phyloP scores from a whole-genome alignment of 2,888 invertebrate genomes.

The Drosophila diplacantha region DNA sequence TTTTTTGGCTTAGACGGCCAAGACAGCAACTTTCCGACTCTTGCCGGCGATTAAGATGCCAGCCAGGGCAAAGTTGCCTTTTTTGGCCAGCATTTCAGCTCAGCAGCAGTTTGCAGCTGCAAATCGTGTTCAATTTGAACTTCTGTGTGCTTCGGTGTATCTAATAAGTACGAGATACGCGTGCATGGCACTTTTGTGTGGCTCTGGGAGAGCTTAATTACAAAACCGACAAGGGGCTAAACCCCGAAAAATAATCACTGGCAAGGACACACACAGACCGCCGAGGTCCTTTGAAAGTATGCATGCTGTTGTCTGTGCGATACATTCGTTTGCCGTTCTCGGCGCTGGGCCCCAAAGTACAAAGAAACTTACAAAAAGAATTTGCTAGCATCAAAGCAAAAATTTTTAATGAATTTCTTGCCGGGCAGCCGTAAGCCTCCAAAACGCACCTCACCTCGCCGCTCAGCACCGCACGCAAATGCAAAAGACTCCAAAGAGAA shows the following conservation, averaged over 20 bases:
- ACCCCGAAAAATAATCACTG: conserved; percentile 33
- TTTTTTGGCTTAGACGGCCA: conserved; percentile 13
- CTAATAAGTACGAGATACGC: conserved; percentile 18
- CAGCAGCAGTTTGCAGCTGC: conserved; percentile 14
- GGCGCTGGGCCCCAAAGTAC: conserved; percentile 42
- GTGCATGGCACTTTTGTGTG: conserved; percentile 27
- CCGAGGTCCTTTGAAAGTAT: conserved; percentile 45
- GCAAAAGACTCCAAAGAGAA: conserved; percentile 42
- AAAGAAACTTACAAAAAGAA: conserved; percentile 65
- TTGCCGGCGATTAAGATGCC: conserved; percentile 53
- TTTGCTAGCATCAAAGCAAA: conserved; percentile 71
- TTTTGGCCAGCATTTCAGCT: conserved; percentile 43
- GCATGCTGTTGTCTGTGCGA: conserved; percentile 39
- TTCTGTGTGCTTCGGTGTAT: conserved; percentile 28
- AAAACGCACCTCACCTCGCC: conserved; percentile 55
- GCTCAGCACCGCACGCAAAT: conserved; percentile 45
- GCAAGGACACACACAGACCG: conserved; percentile 40
- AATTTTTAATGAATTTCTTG: conserved; percentile 70
- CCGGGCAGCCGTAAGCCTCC: conserved; percentile 56
- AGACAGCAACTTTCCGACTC: conserved; percentile 35
- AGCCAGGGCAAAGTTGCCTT: conserved; percentile 36
- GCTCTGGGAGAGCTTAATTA: conserved; percentile 46
- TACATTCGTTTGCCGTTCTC: conserved; percentile 24
- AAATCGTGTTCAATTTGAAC: conserved; percentile 52
- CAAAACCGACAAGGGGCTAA: conserved; percentile 34